Evolutionary conservation across 2,113 vertebrate genomes (phyloP).

Genomic region (Syrrhaptes paradoxus): DNA sequence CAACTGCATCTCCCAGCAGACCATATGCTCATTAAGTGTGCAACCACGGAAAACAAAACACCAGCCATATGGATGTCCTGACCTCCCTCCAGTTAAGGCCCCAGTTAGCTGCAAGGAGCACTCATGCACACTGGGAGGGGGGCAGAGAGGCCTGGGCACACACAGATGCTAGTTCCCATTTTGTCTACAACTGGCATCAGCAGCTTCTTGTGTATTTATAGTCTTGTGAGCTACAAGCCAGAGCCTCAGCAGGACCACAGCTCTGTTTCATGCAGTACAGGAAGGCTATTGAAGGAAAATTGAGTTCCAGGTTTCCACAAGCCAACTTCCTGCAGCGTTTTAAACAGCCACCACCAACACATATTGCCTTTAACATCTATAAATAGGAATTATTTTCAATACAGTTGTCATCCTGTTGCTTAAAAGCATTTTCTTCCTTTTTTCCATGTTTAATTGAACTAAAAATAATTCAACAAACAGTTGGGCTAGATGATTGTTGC

Average conservation of each 20-base stretch:
- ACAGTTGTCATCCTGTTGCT: not conserved
- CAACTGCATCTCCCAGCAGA: fast-evolving
- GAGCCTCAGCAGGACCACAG: not conserved
- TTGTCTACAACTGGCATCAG: not conserved
- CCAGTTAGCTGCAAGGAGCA: not conserved
- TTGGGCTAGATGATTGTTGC: not conserved
- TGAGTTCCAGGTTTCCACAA: not conserved
- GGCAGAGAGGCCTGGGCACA: not conserved
- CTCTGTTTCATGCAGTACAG: not conserved
- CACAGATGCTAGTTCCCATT: not conserved
- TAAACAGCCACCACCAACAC: not conserved
- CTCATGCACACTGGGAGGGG: not conserved
- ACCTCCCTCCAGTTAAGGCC: not conserved
- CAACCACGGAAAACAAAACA: not conserved
- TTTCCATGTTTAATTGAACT: not conserved
- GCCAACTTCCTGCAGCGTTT: not conserved
- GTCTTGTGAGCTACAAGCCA: not conserved
- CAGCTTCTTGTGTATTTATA: not conserved
- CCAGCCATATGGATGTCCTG: not conserved
- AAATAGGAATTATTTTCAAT: not conserved
- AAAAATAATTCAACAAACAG: not conserved
- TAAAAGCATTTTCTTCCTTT: not conserved
- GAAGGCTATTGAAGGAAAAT: not conserved
- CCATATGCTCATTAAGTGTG: not conserved
- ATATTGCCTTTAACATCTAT: not conserved